Base-by-base conservation (phyloP, 2,888 invertebrate genomes). In the Ectropis crepuscularia region DNA sequence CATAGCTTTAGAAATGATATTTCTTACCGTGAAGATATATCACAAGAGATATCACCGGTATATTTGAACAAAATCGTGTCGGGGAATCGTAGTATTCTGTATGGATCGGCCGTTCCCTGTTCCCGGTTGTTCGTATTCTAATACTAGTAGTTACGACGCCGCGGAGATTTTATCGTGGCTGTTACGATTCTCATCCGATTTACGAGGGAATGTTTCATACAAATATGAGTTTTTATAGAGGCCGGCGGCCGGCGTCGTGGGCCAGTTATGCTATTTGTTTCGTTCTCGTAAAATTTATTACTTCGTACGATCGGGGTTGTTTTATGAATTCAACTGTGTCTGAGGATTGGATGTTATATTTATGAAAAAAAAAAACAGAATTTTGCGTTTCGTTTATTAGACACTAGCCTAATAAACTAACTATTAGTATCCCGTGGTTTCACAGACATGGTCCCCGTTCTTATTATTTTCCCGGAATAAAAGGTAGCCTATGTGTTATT, bases 151-250 rank as follows among this genome's bases (percentile, higher is more conserved):
- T 55, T 59, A 59, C 58, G 43, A 46, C 49, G 54, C n/a, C 43
- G 63, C 51, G 53, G 59, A 67, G 70, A 70, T 70, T 72, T 68
- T 64, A 67, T 67, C 57, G 68, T 67, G 59, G 65, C 62, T 68
- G 70, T 68, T 68, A 68, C 71, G 58, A 66, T 65, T 65, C 41
- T 57, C 48, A 50, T 63, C 55, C 61, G 65, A 67, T 70, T 68
- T 68, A 72, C 65, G 69, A 72, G 53, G 43, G 38, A 58, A 55
- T 62, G 65, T 65, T 68, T 68, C 67, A 67, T 64, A 72, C 63
- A 68, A 72, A 70, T 70, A 72, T 65, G 65, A 65, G 41, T 59
- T 65, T 65, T 65, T 65, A 65, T 65, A 38, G 65, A 51, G 62
- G 65, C 57, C 37, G 53, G 39, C 36, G 62, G 65, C 57, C 37